A percentile compares a stretch with the other conserved stretches of the same genome.
Conservation (phyloP, 2,888 invertebrate genomes). For the Schrankia costaestrigalis region DNA sequence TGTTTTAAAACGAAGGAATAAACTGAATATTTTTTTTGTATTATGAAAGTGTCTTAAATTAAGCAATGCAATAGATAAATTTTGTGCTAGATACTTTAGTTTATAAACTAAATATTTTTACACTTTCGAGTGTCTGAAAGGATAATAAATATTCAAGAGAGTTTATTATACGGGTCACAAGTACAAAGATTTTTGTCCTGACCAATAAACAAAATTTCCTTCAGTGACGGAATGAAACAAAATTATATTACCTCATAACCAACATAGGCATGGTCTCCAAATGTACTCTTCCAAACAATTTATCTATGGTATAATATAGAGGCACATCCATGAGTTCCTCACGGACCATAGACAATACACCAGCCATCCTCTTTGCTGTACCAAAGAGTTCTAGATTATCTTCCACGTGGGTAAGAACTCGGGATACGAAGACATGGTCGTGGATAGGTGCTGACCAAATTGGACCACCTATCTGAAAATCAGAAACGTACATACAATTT, state of each 20-base stretch:
- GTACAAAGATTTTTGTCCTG: too few species aligned
- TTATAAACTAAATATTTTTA: too few species aligned
- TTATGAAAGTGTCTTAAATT: background rate
- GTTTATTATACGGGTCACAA: too few species aligned
- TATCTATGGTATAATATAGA: conserved; percentile 92
- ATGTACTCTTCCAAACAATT: conserved; percentile 87
- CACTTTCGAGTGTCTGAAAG: too few species aligned
- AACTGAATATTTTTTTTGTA: background rate
- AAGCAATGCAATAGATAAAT: background rate
- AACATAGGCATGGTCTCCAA: conserved; percentile 85
- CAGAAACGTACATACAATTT: conserved; percentile 3
- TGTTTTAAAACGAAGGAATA: background rate
- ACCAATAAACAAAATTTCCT: too few species aligned
- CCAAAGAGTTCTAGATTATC: conserved; percentile 71
- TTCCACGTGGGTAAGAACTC: conserved; percentile 79
- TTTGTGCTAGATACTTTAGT: conserved; percentile 1
- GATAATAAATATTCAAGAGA: too few species aligned
- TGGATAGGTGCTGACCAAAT: conserved; percentile 96
- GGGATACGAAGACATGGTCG: conserved; percentile 86
- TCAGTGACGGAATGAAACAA: conserved; percentile 87
- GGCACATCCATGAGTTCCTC: conserved; percentile 93
- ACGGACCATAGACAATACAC: conserved; percentile 88
- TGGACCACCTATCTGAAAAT: conserved; percentile 91
- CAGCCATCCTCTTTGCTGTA: conserved; percentile 88
- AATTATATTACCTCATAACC: conserved; percentile 80